Evolutionary conservation across 2,888 invertebrate genomes (phyloP).

Genomic region (Apocheima hispidaria): DNA sequence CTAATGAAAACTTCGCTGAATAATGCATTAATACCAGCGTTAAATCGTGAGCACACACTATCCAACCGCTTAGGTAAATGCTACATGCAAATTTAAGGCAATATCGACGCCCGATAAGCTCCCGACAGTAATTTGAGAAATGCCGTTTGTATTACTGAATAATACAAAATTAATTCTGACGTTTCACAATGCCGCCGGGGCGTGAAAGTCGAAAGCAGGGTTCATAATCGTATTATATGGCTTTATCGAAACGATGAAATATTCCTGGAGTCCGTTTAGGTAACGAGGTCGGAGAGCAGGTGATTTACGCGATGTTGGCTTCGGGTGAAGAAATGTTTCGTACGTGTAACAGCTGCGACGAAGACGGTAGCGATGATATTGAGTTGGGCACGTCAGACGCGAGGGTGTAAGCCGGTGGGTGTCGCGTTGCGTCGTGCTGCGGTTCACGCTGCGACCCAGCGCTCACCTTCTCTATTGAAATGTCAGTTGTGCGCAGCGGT

Average conservation of each 20-base stretch:
- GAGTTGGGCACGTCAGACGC: constrained; percentile 34
- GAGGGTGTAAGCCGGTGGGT: constrained; percentile 52
- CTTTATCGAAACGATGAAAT: constrained; percentile 60
- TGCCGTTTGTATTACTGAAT: constrained; percentile 53
- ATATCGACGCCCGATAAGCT: constrained; percentile 76
- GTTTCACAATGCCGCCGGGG: constrained; percentile 50
- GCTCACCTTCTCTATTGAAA: constrained; percentile 84
- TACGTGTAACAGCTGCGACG: constrained; percentile 59
- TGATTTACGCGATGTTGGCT: constrained; percentile 57
- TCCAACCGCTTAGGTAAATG: constrained; percentile 77
- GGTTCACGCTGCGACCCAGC: constrained; percentile 20
- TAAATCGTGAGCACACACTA: constrained; percentile 84
- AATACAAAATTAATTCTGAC: constrained; percentile 61
- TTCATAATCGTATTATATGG: constrained; percentile 60
- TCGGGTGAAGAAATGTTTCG: constrained; percentile 50
- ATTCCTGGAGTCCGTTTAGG: constrained; percentile 52
- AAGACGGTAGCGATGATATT: constrained; percentile 57
- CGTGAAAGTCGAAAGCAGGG: constrained; percentile 59
- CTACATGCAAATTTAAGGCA: constrained; percentile 83
- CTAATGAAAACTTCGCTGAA: constrained; percentile 85
- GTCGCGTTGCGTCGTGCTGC: constrained; percentile 70
- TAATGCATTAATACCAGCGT: constrained; percentile 86
- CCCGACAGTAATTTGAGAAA: constrained; percentile 72
- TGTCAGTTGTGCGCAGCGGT: constrained; percentile 81
- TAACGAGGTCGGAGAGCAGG: constrained; percentile 53